A percentile compares a stretch with the other conserved stretches of the same genome.
These are phyloP conservation scores for Paramormyrops kingsleyae DNA, from an alignment of 2,113 vertebrate species.

Conservation along the genomic window DNA sequence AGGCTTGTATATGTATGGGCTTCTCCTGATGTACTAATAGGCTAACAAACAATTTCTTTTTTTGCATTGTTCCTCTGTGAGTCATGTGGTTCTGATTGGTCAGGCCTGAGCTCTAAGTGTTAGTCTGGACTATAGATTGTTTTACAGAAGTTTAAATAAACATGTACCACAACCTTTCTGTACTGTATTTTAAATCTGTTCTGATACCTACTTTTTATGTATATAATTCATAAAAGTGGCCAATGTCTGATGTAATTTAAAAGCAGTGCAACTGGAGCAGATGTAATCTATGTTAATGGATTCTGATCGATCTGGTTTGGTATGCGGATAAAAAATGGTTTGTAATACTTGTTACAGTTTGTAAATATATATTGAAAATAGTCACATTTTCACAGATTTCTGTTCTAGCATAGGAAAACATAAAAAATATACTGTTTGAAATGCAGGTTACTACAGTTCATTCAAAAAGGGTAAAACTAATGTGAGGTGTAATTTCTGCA, in stretches of 20 bases:
- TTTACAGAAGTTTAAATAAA: neutral
- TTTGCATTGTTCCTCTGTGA: neutral
- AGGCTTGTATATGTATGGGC: neutral
- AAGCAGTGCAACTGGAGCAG: neutral
- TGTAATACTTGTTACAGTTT: neutral
- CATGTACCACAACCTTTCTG: neutral
- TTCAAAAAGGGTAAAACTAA: neutral
- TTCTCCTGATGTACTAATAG: neutral
- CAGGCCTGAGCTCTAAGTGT: neutral
- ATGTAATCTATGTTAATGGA: neutral
- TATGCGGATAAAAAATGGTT: neutral
- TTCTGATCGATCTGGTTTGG: neutral
- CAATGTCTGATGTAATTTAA: neutral
- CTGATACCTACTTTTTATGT: neutral
- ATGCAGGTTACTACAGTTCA: neutral
- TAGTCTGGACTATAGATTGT: neutral
- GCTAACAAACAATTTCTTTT: neutral
- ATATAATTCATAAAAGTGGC: neutral
- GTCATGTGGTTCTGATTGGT: neutral
- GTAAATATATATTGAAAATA: neutral
- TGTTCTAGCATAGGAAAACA: neutral
- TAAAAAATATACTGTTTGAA: neutral
- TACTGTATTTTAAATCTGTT: neutral
- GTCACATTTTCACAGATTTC: neutral
- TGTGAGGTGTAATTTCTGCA: neutral